Conservation (phyloP, 2,797 vertebrate species). For the Myotis findleyi region DNA sequence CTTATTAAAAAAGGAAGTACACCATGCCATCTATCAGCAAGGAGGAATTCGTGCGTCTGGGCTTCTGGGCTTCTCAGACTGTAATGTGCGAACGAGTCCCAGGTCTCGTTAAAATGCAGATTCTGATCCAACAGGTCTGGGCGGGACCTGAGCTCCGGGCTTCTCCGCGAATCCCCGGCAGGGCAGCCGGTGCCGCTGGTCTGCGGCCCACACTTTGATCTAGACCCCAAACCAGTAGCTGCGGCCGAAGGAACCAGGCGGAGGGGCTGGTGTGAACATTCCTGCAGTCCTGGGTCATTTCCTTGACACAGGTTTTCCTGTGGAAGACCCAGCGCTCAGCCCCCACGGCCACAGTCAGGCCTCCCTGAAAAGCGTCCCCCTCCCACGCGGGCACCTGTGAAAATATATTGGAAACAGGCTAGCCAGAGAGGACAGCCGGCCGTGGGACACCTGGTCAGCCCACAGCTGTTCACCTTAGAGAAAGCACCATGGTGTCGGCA, state of each 20-base stretch:
- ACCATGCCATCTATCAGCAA: neutral
- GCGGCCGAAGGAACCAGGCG: neutral
- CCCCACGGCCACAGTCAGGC: neutral
- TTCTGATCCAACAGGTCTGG: neutral
- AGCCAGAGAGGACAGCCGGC: neutral
- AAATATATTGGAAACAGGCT: constrained; percentile 17
- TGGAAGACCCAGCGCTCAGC: neutral
- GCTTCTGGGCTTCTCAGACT: neutral
- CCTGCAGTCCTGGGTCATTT: neutral
- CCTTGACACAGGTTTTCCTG: neutral
- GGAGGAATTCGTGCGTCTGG: neutral
- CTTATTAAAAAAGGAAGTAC: constrained; percentile 43
- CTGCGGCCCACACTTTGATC: neutral
- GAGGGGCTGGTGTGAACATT: neutral
- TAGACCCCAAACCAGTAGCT: neutral
- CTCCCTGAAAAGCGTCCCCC: neutral
- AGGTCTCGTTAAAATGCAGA: neutral
- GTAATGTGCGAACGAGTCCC: neutral
- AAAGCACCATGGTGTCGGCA: neutral
- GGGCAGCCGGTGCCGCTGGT: neutral
- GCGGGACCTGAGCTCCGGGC: neutral
- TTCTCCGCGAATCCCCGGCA: neutral
- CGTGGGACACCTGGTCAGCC: constrained; percentile 8
- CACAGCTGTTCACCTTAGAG: neutral
- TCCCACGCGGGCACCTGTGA: constrained; percentile 30